Evolutionary conservation across 2,888 invertebrate genomes (phyloP), one percentile per base, ranked within the genome.

Genomic region (Dynastes grantii): DNA sequence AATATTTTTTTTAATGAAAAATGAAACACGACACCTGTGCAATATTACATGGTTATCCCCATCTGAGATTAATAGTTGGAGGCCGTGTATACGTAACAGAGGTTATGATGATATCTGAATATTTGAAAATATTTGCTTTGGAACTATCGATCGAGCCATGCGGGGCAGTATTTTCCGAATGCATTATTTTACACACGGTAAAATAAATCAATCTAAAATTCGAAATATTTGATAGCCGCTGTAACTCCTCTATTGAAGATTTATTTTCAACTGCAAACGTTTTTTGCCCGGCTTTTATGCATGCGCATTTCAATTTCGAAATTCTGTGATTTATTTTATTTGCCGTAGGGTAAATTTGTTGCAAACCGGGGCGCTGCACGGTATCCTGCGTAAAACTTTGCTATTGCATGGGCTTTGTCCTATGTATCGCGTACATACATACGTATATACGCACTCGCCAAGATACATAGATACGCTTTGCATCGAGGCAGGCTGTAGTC

Each of bases 191-290:
- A 77, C 79, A 77, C 79, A 75, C 75, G 77, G 71, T 73, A 77
- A 79, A 79, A 79, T 79, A 79, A 79, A 79, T 79, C 79, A 79
- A 79, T 79, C 79, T 77, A 77, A 77, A 79, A 79, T 79, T 79
- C 79, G 79, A 79, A 79, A 79, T 79, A 79, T 79, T 79, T 77
- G 79, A 79, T 79, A 79, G 79, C 77, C 79, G 79, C 67, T 79
- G 79, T 79, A 79, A 79, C 79, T 79, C 79, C 79, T 79, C 79
- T 77, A 77, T 76, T 77, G 79, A 75, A 79, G 79, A 79, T 79
- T 79, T 79, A 79, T 79, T 77, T 79, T 79, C 79, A 77, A 79
- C 79, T 79, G 79, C 73, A 73, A 76, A 71, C 77, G 79, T 79
- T 77, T 79, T 79, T 79, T 79, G 77, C 67, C 37, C 71, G 76